A percentile compares a stretch with the other conserved stretches of the same genome.
Evolutionary conservation across 2,797 vertebrate species (phyloP).

Genomic region (Xyrichtys novacula): DNA sequence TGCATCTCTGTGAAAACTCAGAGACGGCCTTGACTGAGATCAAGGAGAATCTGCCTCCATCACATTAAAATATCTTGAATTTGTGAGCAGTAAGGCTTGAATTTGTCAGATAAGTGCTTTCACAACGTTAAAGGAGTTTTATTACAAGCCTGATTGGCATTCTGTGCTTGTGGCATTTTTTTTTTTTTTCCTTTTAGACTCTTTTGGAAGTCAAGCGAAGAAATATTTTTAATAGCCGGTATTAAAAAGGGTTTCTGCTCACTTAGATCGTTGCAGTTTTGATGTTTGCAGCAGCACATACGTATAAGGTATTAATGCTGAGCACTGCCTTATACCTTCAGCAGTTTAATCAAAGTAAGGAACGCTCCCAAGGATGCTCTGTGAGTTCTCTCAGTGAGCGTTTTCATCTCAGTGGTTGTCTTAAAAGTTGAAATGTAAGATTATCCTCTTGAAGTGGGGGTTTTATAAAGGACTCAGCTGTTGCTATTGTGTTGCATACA

Average conservation of each 20-base stretch:
- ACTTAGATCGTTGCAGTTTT: conserved; percentile 8
- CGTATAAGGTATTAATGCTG: conserved; percentile 2
- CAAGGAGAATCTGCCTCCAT: conserved; percentile 51
- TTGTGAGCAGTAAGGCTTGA: conserved; percentile 31
- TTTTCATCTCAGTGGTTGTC: too few relatives aligned
- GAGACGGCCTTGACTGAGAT: conserved; percentile 53
- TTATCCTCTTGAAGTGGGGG: too few relatives aligned
- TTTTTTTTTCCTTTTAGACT: conserved; percentile 9
- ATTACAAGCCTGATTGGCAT: conserved; percentile 21
- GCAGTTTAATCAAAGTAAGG: conserved; percentile 5
- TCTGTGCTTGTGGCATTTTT: conserved; percentile 1
- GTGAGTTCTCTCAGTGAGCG: background rate
- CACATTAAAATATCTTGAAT: conserved; percentile 55
- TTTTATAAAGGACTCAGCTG: too few relatives aligned
- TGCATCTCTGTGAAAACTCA: conserved; percentile 51
- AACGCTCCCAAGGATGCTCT: background rate
- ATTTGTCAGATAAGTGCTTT: conserved; percentile 41
- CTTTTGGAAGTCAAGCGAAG: conserved; percentile 18
- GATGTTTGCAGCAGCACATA: conserved; percentile 16
- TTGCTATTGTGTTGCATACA: too few relatives aligned
- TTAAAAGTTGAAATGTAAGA: too few relatives aligned
- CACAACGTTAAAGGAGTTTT: conserved; percentile 18
- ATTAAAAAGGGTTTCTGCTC: conserved; percentile 22
- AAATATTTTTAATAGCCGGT: conserved; percentile 9
- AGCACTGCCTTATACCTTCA: conserved; percentile 8